Evolutionary conservation across 2,888 invertebrate species (phyloP), one percentile per base, ranked within the genome.

Genomic region (Eupithecia centaureata): DNA sequence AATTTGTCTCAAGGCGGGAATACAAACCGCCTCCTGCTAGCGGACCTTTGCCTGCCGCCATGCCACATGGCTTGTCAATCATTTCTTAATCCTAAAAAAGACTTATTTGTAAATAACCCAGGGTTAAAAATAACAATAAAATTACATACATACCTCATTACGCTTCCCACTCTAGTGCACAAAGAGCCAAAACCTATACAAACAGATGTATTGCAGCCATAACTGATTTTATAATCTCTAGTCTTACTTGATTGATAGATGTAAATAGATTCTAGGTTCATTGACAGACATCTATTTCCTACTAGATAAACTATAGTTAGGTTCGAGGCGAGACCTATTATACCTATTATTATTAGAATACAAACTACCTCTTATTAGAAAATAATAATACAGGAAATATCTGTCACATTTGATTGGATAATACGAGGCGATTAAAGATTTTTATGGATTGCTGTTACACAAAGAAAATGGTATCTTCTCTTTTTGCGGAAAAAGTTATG

Each of bases 231-330:
- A n/a, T n/a, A n/a, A 18, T 42, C 18, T 47, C 2, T 47, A 47
- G 18, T 22, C 42, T 8, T 38, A 8, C 10, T 47, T 47, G 47
- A 47, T 47, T 47, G 47, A 47, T 42, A 18, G 42, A 38, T 38
- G 38, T 42, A 42, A 18, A 1, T 18, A 42, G 18, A 18, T 47
- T 22, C 22, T 47, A 47, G 47, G 61, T 61, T 62, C 61, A 66
- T 58, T 35, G 57, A 62, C 35, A 62, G 33, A 15, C 47, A 13
- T 1, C 10, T n/a, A 63, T 30, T 63, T 67, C 59, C 63, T 67
- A 10, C 27, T 60, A 42, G 38, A 42, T 60, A 60, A 42, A 15
- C 57, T 57, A 58, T 59, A 64, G 58, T 12, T 60, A 30, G 18
- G 47, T 18, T 52, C 57, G 28, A 57, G 61, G 61, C 25, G 32